phyloP scores from a whole-genome alignment of 2,113 vertebrate species.

The Nycticryphes semicollaris region DNA sequence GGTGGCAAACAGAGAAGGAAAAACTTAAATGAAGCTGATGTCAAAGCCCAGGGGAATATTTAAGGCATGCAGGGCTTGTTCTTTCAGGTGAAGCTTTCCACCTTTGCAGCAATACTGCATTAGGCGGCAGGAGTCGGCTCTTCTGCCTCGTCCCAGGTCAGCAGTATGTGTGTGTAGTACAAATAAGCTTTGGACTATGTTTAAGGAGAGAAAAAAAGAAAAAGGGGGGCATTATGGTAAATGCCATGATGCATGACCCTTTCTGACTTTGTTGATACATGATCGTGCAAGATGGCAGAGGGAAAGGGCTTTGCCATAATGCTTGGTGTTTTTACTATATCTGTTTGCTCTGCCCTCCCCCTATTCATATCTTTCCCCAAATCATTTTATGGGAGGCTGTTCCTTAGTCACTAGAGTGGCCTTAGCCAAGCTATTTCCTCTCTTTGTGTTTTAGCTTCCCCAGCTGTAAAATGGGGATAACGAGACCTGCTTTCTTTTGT shows the following conservation, averaged over 20 bases:
- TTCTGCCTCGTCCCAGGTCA: not conserved
- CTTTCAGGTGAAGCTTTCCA: not conserved
- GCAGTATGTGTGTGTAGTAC: not conserved
- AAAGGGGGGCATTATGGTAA: not conserved
- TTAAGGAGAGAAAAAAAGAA: not conserved
- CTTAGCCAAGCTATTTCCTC: constrained; percentile 52
- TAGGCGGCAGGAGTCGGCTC: not conserved
- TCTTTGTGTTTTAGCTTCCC: constrained; percentile 52
- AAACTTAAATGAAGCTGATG: not conserved
- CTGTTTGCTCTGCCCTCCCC: not conserved
- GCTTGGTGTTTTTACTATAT: not conserved
- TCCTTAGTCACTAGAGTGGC: constrained; percentile 5
- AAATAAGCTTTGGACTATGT: not conserved
- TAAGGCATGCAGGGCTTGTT: not conserved
- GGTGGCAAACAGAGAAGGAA: not conserved
- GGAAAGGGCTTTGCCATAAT: not conserved
- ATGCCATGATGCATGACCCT: not conserved
- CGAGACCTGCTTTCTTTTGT: constrained; percentile 56
- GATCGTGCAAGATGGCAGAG: not conserved
- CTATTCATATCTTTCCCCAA: not conserved
- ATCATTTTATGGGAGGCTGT: not conserved
- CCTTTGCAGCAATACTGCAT: not conserved
- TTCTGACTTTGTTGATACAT: not conserved
- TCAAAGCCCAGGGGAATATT: not conserved
- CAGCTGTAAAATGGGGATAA: constrained; percentile 44